Evolutionary conservation across 2,113 vertebrate genomes (phyloP), one percentile per base, ranked within the genome.

Genomic region (Cavia porcellus): DNA sequence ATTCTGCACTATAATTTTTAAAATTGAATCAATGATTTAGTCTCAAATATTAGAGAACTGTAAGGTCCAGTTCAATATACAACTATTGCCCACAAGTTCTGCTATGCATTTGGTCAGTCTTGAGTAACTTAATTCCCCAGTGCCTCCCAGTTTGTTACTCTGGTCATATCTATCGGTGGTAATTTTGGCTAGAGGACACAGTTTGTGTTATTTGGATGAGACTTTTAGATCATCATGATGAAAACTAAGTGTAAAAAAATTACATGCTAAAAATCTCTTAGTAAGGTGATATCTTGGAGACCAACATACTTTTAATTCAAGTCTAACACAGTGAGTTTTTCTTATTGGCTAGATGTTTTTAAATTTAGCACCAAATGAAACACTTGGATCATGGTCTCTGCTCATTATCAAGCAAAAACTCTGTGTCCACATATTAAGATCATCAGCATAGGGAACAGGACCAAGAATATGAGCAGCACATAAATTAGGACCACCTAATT

Each of bases 1-100:
- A 92, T 57, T 20, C 35, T 80, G 42, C 92, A 86, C 92, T 83
- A 89, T 5, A 11, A 77, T 96, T 89, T 57, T 84, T 62, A 81
- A 57, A 92, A 70, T 9, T 28, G 52, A 72, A 84, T 77, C 61
- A 50, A 61, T 57, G n/a, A 96, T 28, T 94, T 89, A 55, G 0
- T 64, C 64, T 93, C n/a, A 64, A 89, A 61, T 68, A 62, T 38
- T 38, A 85, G 59, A 89, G 28, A 92, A 85, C 17, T 77, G 66
- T 2, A 91, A 74, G 94, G 28, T 15, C 7, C 9, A 28, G 1
- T n/a, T 75, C 52, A 87, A 89, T 28, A 15, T 14, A 84, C 35
- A 25, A 57, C 1, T 66, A 59, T 45, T 90, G 59, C 80, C 7
- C 42, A 14, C 64, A 86, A 30, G 32, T 32, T 94, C 32, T 82